These are phyloP conservation scores for Andricus grossulariae DNA, from an alignment of 1,140 invertebrate genomes.

Conservation along the genomic window DNA sequence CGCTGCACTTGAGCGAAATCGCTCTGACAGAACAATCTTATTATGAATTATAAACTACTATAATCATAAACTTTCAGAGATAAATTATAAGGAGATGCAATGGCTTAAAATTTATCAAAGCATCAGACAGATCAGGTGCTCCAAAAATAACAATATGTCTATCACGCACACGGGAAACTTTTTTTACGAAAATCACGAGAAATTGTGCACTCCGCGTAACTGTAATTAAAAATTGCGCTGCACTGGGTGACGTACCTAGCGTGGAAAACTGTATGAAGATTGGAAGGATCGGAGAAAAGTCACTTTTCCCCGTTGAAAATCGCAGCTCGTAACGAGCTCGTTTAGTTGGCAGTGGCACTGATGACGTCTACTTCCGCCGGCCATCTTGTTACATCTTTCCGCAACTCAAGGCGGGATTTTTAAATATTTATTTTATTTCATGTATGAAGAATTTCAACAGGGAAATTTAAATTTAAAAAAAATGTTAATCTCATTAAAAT, in stretches of 20 bases:
- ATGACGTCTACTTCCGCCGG: slow-evolving; percentile 73
- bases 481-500: too few relatives aligned
- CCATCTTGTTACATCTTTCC: slow-evolving; percentile 61
- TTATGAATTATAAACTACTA: slow-evolving; percentile 13
- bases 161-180: slow-evolving; percentile 34
- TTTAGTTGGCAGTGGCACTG: slow-evolving; percentile 70
- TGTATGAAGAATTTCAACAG: background rate
- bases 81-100: slow-evolving; percentile 11
- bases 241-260: slow-evolving; percentile 57
- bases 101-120: background rate
- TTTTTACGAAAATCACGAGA: slow-evolving; percentile 31
- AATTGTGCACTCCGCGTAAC: slow-evolving; percentile 25
- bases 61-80: background rate
- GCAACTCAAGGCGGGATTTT: slow-evolving; percentile 30
- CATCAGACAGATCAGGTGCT: slow-evolving; percentile 35
- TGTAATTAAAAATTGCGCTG: slow-evolving; percentile 25
- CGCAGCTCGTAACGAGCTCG: slow-evolving; percentile 58
- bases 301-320: slow-evolving; percentile 62
- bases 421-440: background rate
- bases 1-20: slow-evolving; percentile 9
- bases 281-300: slow-evolving; percentile 59
- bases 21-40: background rate
- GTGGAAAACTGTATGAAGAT: slow-evolving; percentile 52
- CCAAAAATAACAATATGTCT: slow-evolving; percentile 39
- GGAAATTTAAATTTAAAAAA: too few relatives aligned